phyloP scores from a whole-genome alignment of 2,113 vertebrate genomes.

The Corvus cornix region DNA sequence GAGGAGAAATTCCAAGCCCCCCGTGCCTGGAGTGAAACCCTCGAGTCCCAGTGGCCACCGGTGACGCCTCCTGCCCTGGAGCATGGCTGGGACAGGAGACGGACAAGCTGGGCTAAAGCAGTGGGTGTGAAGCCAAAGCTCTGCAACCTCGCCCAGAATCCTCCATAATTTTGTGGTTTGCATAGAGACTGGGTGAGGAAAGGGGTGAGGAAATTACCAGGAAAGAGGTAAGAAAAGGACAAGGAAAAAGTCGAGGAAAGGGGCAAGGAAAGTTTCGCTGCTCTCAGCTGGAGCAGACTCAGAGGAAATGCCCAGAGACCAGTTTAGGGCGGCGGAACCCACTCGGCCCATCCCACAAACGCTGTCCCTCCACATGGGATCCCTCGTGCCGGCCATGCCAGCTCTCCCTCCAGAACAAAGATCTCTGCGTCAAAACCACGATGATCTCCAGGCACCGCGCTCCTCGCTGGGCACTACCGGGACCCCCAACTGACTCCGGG shows the following conservation, averaged over 20 bases:
- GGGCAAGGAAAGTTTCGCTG: background rate
- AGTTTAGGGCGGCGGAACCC: rapidly evolving
- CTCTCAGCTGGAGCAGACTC: background rate
- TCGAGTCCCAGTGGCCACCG: background rate
- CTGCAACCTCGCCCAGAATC: background rate
- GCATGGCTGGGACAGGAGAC: background rate
- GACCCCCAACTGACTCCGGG: rapidly evolving
- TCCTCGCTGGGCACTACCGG: rapidly evolving
- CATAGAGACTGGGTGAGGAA: background rate
- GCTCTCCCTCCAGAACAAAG: background rate
- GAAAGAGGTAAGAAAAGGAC: background rate
- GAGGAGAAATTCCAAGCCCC: background rate
- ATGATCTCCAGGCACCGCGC: rapidly evolving
- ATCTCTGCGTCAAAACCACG: background rate
- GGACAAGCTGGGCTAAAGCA: background rate
- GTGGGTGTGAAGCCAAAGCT: background rate
- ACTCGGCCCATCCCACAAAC: rapidly evolving
- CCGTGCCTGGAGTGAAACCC: background rate
- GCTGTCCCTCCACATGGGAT: rapidly evolving
- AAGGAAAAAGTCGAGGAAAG: background rate
- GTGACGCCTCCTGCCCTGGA: background rate
- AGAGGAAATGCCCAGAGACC: background rate
- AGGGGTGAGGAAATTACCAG: background rate
- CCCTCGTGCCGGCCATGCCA: rapidly evolving
- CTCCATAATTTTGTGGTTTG: background rate